These are phyloP conservation scores for Cheilosia vernalis DNA, from an alignment of 2,888 invertebrate genomes.

Conservation along the genomic window DNA sequence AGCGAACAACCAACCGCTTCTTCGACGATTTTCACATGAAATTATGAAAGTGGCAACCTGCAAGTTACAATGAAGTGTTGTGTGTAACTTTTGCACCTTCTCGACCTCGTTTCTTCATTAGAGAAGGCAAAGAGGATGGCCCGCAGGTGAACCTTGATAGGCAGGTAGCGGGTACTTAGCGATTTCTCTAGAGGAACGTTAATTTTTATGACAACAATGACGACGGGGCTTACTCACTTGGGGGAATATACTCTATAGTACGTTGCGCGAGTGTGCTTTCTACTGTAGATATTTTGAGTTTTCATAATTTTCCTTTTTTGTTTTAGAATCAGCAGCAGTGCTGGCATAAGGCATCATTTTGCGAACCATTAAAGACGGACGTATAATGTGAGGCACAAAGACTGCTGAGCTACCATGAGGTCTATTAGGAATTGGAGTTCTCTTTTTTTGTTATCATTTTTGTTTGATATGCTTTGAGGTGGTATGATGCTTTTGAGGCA, in stretches of 20 bases:
- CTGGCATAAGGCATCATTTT: constrained; percentile 46
- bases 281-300: constrained; percentile 14
- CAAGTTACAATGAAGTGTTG: constrained; percentile 72
- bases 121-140: constrained; percentile 59
- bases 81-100: constrained; percentile 74
- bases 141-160: constrained; percentile 73
- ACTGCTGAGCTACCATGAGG: constrained; percentile 6
- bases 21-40: constrained; percentile 70
- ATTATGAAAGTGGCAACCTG: constrained; percentile 72
- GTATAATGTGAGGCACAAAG: constrained; percentile 22
- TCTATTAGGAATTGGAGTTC: constrained; percentile 12
- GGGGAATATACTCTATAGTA: constrained; percentile 50
- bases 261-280: background rate
- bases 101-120: constrained; percentile 75
- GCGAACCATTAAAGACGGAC: constrained; percentile 33
- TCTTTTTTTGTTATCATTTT: background rate
- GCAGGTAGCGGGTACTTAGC: constrained; percentile 75
- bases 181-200: constrained; percentile 75
- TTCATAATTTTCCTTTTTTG: constrained; percentile 8
- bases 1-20: constrained; percentile 54
- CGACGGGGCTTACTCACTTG: constrained; percentile 65
- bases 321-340: constrained; percentile 31
- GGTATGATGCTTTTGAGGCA: background rate
- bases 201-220: constrained; percentile 74
- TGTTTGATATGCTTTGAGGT: background rate